Conservation (phyloP, 2,113 vertebrate species). For the Ceratotherium simum region DNA sequence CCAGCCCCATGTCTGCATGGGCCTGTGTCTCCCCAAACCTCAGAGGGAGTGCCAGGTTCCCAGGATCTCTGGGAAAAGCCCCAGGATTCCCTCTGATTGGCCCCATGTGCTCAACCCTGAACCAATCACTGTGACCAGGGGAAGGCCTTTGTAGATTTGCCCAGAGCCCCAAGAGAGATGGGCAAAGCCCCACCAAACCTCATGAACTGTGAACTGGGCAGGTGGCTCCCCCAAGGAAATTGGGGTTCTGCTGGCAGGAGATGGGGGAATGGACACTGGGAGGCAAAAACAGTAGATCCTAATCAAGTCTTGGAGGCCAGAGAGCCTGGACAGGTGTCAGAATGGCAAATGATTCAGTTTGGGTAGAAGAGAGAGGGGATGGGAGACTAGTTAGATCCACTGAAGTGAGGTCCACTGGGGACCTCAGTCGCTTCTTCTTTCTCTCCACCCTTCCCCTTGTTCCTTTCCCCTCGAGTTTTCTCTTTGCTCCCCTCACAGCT, state of each 20-base stretch:
- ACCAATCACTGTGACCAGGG: neutral
- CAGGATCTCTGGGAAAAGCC: neutral
- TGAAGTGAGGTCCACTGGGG: neutral
- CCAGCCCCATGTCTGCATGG: neutral
- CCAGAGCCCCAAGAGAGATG: neutral
- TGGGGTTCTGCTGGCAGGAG: neutral
- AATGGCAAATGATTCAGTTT: neutral
- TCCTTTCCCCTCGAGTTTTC: neutral
- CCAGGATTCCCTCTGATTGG: neutral
- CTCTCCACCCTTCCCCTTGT: neutral
- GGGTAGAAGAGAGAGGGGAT: neutral
- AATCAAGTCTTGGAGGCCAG: neutral
- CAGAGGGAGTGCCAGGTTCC: fast-evolving
- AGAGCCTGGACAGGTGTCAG: neutral
- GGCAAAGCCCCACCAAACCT: neutral
- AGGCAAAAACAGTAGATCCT: neutral
- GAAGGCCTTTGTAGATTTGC: neutral
- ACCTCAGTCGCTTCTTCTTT: constrained; percentile 9
- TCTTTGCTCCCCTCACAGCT: neutral
- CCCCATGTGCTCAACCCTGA: neutral
- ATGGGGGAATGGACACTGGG: no score
- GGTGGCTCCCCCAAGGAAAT: neutral
- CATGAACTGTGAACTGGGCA: neutral
- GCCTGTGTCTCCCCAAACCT: neutral
- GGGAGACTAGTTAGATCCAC: neutral